Evolutionary conservation across 2,888 invertebrate genomes (phyloP), one percentile per base, ranked within the genome.

Genomic region (Heteromurus nitidus): DNA sequence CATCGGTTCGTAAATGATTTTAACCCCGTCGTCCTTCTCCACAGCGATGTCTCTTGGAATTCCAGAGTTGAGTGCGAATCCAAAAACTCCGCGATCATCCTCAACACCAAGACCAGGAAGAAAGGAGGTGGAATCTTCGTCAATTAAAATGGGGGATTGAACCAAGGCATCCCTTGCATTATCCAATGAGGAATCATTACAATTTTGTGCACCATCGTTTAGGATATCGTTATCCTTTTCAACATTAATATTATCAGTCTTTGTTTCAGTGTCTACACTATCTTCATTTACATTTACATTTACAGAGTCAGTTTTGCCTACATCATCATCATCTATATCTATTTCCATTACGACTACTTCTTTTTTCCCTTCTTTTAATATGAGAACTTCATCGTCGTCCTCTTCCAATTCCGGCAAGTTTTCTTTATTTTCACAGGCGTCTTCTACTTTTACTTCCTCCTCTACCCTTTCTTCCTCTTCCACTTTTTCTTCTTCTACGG

Each of bases 281-380:
- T 83, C 67, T 75, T 81, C 81, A 74, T 74, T 58, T 44, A 64
- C 62, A 79, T 42, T n/a, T 75, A 30, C 53, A 62, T 69, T 77
- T 68, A 70, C 75, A 84, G 65, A 68, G 55, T 74, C 58, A n/a
- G 65, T 73, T 72, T 79, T 82, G 72, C 75, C 81, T 64, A 90
- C 90, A 88, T 91, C 91, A 77, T 92, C 91, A 85, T 93, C 92
- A 84, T 92, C 92, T n/a, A 90, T 91, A 73, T 92, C 92, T 84
- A 93, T 93, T 44, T 93, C 93, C 74, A 93, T 93, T 5, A 92
- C 92, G 44, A 84, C 84, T 58, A 86, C 81, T 81, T 86, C 87
- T 58, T 86, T 86, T 65, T 85, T 85, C 22, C 86, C 86, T 80
- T 86, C 86, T 72, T 85, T 85, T 36, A 87, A 62, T 47, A 87